A percentile compares a stretch with the other conserved stretches of the same genome.
Conservation (phyloP, 2,888 invertebrate species). For the Syrista parreyssii region DNA sequence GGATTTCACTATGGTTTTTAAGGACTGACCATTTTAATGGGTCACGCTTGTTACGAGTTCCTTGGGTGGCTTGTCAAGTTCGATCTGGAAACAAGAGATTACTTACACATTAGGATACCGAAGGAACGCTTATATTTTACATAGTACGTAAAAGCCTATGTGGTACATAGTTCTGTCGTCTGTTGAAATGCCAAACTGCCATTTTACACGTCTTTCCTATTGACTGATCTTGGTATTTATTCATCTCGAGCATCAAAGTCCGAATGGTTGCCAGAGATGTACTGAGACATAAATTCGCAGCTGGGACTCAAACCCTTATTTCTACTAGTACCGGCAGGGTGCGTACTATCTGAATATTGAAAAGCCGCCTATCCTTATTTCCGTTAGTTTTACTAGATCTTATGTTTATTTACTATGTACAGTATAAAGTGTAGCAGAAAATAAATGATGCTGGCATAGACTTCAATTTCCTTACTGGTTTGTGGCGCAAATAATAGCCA, state of each 20-base stretch:
- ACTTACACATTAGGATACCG: no score
- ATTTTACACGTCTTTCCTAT: background rate
- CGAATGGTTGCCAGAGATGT: background rate
- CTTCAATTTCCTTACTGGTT: background rate
- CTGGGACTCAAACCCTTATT: background rate
- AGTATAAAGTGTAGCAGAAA: background rate
- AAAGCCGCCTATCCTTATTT: background rate
- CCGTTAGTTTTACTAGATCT: background rate
- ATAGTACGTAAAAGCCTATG: background rate
- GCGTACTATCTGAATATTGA: background rate
- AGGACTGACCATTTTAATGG: background rate
- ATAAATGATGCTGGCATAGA: background rate
- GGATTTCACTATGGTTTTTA: background rate
- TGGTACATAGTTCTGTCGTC: background rate
- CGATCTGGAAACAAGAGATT: background rate
- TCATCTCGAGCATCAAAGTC: background rate
- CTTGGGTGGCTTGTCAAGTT: background rate
- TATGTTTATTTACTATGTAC: background rate
- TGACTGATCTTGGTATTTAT: background rate
- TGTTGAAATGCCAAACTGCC: background rate
- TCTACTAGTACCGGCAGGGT: background rate
- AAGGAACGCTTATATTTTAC: background rate
- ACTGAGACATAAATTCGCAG: background rate
- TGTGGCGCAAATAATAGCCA: background rate
- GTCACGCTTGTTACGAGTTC: background rate